These are phyloP conservation scores for Eleutherodactylus coqui DNA, from an alignment of 2,797 vertebrate genomes.

Conservation along the genomic window DNA sequence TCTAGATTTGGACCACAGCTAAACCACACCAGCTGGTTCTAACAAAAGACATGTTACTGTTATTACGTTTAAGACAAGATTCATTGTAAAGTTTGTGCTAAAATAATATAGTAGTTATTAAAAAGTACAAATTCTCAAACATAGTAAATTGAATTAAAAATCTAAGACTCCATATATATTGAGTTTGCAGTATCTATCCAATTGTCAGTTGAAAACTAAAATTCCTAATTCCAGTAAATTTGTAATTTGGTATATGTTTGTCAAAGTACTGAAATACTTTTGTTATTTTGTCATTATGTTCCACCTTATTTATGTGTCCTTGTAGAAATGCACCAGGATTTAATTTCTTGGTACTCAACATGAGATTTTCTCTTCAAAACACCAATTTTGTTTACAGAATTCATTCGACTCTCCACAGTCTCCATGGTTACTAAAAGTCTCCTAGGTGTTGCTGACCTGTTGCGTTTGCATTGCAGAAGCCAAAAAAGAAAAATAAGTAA, in stretches of 20 bases:
- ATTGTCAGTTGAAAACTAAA: not conserved
- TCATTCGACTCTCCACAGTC: conserved; percentile 32
- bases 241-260: not conserved
- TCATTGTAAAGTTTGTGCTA: too few relatives aligned
- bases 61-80: too few relatives aligned
- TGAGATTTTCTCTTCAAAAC: conserved; percentile 47
- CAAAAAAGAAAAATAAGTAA: conserved; percentile 43
- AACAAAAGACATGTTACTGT: too few relatives aligned
- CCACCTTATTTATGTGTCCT: conserved; percentile 33
- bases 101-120: too few relatives aligned
- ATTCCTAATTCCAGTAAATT: not conserved
- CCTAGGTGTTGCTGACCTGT: conserved; percentile 56
- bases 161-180: not conserved
- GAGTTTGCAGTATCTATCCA: too few relatives aligned
- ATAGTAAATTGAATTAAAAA: not conserved
- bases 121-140: not conserved
- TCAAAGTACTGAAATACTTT: not conserved
- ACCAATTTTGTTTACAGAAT: conserved; percentile 58
- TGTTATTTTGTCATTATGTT: conserved; percentile 28
- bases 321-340: conserved; percentile 31
- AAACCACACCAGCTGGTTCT: too few relatives aligned
- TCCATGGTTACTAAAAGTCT: conserved; percentile 62
- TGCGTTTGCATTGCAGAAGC: conserved; percentile 41
- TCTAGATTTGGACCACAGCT: too few relatives aligned
- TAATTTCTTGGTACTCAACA: conserved; percentile 48